Conservation (phyloP, 2,888 invertebrate species). For the Calliscelio sp. region DNA sequence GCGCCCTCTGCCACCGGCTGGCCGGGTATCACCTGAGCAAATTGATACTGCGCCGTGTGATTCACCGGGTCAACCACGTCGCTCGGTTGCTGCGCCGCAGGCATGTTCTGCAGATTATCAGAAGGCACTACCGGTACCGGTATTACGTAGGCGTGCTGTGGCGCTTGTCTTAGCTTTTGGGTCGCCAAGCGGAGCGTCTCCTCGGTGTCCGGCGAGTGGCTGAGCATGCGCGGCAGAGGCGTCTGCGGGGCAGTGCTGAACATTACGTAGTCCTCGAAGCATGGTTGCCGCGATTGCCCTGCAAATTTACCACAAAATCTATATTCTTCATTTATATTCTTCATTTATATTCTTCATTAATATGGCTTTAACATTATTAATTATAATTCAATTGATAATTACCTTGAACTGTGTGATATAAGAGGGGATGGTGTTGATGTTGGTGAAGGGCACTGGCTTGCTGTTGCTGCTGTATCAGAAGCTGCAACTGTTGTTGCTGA, state of each 20-base stretch:
- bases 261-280: constrained; percentile 84
- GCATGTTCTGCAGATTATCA: constrained; percentile 81
- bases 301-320: too few relatives aligned
- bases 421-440: constrained; percentile 84
- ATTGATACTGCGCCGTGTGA: constrained; percentile 81
- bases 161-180: constrained; percentile 83
- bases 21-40: constrained; percentile 80
- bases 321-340: too few relatives aligned
- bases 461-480: constrained; percentile 84
- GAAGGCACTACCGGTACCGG: constrained; percentile 85
- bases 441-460: constrained; percentile 84
- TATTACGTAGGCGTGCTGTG: constrained; percentile 83
- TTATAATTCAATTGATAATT: constrained; percentile 7
- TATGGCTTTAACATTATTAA: too few relatives aligned
- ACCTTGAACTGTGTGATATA: constrained; percentile 84
- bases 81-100: constrained; percentile 72
- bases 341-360: too few relatives aligned
- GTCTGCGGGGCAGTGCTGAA: constrained; percentile 84
- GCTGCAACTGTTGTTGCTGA: constrained; percentile 84
- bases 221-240: constrained; percentile 82
- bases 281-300: constrained; percentile 83
- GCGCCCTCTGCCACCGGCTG: constrained; percentile 31
- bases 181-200: constrained; percentile 84
- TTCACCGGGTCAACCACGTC: constrained; percentile 66
- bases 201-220: constrained; percentile 83